Conservation (phyloP, 2,888 invertebrate genomes). For the Macrophya alboannulata region DNA sequence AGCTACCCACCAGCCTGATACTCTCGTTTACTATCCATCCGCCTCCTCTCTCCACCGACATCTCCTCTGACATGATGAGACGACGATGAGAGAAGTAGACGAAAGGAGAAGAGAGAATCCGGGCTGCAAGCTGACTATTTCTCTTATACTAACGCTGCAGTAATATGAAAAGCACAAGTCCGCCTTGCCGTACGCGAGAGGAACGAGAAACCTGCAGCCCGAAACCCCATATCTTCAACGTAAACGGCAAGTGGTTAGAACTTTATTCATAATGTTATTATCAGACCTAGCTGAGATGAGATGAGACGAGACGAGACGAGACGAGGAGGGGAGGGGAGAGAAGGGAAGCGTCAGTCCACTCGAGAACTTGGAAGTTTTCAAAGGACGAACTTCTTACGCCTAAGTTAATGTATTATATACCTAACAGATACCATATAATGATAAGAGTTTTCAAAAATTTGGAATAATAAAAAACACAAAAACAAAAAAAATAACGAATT, state of each 20-base stretch:
- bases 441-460: neutral
- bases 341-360: constrained; percentile 39
- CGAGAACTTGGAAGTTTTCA: constrained; percentile 1
- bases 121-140: neutral
- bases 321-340: no score
- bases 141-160: neutral
- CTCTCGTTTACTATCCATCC: neutral
- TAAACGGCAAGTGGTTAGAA: constrained; percentile 17
- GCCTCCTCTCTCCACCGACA: neutral
- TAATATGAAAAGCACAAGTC: neutral
- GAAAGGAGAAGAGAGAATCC: neutral
- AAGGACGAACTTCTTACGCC: neutral
- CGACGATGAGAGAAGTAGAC: neutral
- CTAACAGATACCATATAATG: neutral
- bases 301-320: constrained; percentile 26
- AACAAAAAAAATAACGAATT: neutral
- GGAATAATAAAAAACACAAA: no score
- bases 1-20: neutral
- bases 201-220: neutral
- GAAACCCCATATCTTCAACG: constrained; percentile 7
- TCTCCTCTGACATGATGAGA: constrained; percentile 7
- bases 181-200: neutral
- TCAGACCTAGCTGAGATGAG: neutral
- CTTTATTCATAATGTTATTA: constrained; percentile 53
- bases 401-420: neutral